Evolutionary conservation across 2,113 vertebrate genomes (phyloP), one percentile per base, ranked within the genome.

Genomic region (Baryphthengus martii): DNA sequence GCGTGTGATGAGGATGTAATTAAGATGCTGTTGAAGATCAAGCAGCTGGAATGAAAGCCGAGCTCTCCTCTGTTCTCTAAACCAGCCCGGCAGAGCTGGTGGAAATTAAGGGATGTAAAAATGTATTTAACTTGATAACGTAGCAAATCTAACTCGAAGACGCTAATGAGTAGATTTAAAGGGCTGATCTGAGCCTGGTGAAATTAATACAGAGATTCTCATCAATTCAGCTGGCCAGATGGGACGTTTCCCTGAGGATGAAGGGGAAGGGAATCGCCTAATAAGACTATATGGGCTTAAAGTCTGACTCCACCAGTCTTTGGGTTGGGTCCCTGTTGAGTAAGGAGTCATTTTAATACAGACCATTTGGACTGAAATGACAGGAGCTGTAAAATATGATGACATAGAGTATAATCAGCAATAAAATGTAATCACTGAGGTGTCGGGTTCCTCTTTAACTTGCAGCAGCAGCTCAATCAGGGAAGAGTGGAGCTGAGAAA

Each of bases 1-100:
- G 72, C 26, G 12, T 52, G 88, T 5, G 90, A 59, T 52, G 88
- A 58, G 88, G 92, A 49, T 88, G 88, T 84, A 78, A 94, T 96
- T 93, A 94, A 96, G 82, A 77, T 47, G 78, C 88, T n/a, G 78
- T 7, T 59, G 93, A 91, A 80, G 90, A 96, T 93, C 65, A 95
- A 91, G 89, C 91, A 94, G 85, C 94, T 88, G 90, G 88, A 95
- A 94, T 58, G 88, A 95, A 96, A 96, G 90, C 45, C 35, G 3
- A 80, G 78, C 85, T 88, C 89, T 44, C 25, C 89, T 70, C 81
- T 53, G 70, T n/a, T 68, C 95, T 26, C 7, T 42, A 77, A 96
- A 93, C 55, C 81, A 26, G 89, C 91, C 37, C 16, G 2, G 65
- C 18, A 47, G 80, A 74, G 79, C 76, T 21, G 65, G 62, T 21